Percentiles rank a stretch among this genome's conserved stretches.
These are phyloP conservation scores for Volucella inflata DNA, from an alignment of 2,888 invertebrate species.

Conservation along the genomic window DNA sequence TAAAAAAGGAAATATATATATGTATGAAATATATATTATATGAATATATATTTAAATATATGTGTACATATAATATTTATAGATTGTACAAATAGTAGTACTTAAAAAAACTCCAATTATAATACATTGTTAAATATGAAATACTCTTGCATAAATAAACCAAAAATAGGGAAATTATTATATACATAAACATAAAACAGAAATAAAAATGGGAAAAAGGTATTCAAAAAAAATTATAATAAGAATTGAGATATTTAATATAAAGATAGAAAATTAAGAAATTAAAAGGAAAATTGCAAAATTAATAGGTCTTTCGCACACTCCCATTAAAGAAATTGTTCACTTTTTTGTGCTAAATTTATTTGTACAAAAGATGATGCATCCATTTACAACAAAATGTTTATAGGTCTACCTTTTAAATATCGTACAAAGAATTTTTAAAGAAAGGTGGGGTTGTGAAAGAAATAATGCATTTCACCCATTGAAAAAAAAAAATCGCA, in stretches of 20 bases:
- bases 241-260: slow-evolving; percentile 54
- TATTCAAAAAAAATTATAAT: slow-evolving; percentile 52
- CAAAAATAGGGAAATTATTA: slow-evolving; percentile 59
- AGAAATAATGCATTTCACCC: slow-evolving; percentile 76
- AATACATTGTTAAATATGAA: slow-evolving; percentile 47
- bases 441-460: slow-evolving; percentile 76
- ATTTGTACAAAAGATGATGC: slow-evolving; percentile 26
- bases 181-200: slow-evolving; percentile 47
- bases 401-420: slow-evolving; percentile 61
- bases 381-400: slow-evolving; percentile 57
- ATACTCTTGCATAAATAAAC: slow-evolving; percentile 47
- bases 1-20: slow-evolving; percentile 34
- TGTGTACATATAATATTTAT: slow-evolving; percentile 49
- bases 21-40: slow-evolving; percentile 41
- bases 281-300: slow-evolving; percentile 24
- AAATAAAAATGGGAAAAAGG: slow-evolving; percentile 54
- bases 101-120: slow-evolving; percentile 47
- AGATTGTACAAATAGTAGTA: slow-evolving; percentile 69
- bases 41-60: slow-evolving; percentile 53
- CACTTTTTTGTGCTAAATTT: slow-evolving; percentile 13
- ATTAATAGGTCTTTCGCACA: slow-evolving; percentile 48
- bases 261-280: slow-evolving; percentile 34
- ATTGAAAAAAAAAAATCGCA: slow-evolving; percentile 13
- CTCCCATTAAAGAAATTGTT: slow-evolving; percentile 28
- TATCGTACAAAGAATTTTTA: slow-evolving; percentile 38